Evolutionary conservation across 1,140 invertebrate species (phyloP).

Genomic region (Meloidogyne floridensis): DNA sequence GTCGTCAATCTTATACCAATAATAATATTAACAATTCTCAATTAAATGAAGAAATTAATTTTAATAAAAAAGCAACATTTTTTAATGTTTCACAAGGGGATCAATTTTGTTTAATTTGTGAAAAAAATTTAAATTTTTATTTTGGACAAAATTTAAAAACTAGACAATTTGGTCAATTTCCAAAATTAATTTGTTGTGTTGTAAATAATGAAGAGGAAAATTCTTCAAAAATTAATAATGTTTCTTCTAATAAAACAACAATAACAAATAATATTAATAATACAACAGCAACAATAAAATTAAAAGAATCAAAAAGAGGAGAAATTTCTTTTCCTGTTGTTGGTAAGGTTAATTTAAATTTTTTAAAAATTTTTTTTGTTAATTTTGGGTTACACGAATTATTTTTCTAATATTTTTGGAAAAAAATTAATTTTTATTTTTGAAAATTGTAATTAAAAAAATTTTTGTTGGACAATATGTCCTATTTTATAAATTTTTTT

Average conservation of each 20-base stretch:
- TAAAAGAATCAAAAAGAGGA: not conserved
- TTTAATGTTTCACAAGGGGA: not conserved
- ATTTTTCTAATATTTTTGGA: no score
- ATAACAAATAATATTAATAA: not conserved
- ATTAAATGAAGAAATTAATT: not conserved
- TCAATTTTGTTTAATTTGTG: not conserved
- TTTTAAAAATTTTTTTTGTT: not conserved
- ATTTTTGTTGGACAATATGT: no score
- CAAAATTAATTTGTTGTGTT: not conserved
- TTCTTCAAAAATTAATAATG: not conserved
- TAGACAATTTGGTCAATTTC: not conserved
- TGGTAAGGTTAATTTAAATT: slow-evolving; percentile 26
- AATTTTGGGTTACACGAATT: no score
- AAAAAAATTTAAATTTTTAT: not conserved
- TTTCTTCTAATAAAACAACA: not conserved
- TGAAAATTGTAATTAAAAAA: no score
- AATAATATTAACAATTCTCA: not conserved
- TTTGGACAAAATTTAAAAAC: not conserved
- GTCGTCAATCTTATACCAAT: not conserved
- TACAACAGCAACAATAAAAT: not conserved
- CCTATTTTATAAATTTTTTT: no score
- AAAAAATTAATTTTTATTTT: no score
- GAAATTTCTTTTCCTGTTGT: slow-evolving; percentile 39
- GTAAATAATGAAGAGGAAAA: not conserved
- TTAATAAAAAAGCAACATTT: no score